Evolutionary conservation across 2,113 vertebrate genomes (phyloP).

Genomic region (Tychaedon coryphoeus): DNA sequence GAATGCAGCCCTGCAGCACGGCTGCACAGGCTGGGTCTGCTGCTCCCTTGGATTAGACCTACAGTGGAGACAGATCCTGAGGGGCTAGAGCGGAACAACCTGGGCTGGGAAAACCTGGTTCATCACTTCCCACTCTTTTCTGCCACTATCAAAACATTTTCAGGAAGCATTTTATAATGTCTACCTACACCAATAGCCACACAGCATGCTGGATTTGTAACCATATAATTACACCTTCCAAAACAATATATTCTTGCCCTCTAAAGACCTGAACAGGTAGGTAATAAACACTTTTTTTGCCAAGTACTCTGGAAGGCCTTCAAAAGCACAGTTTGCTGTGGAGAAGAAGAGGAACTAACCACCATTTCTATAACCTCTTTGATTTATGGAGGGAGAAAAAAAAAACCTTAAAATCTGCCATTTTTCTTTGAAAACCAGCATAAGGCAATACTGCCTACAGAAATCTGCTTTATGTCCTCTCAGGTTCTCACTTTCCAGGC

Average conservation of each 20-base stretch:
- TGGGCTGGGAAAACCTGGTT: neutral
- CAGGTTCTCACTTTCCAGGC: neutral
- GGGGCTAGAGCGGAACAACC: neutral
- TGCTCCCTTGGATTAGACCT: neutral
- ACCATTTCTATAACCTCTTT: neutral
- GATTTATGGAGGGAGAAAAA: neutral
- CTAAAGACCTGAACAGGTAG: neutral
- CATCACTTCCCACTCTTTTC: neutral
- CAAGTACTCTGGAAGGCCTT: neutral
- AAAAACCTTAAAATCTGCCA: neutral
- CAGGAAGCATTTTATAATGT: neutral
- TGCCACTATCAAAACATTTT: neutral
- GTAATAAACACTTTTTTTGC: neutral
- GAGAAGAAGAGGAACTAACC: neutral
- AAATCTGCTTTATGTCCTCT: neutral
- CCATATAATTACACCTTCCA: neutral
- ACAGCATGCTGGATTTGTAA: neutral
- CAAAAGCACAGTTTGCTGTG: neutral
- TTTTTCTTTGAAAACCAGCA: neutral
- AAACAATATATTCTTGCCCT: neutral
- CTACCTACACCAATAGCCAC: neutral
- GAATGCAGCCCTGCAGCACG: neutral
- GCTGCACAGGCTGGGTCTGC: neutral
- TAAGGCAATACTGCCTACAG: neutral
- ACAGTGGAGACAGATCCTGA: neutral